Percentiles rank a stretch among this genome's conserved stretches.
phyloP scores from a whole-genome alignment of 2,113 vertebrate genomes.

The Thinocorus orbignyianus region DNA sequence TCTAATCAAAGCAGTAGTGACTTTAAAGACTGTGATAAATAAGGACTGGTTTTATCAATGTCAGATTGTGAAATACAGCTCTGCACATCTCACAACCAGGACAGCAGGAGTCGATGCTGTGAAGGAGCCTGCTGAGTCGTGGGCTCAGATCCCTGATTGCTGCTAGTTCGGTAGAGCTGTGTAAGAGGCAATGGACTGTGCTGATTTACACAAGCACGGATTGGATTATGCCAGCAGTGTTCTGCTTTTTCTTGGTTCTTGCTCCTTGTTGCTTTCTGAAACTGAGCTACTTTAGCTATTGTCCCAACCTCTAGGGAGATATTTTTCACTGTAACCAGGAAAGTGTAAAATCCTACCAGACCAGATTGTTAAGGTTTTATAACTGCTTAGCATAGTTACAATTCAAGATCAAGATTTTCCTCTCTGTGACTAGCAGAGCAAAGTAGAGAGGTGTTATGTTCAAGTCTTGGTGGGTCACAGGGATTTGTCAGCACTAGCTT shows the following conservation, averaged over 20 bases:
- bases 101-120: neutral
- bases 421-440: neutral
- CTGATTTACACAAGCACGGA: neutral
- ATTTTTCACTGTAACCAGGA: neutral
- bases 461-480: neutral
- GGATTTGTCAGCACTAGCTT: neutral
- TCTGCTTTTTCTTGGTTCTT: neutral
- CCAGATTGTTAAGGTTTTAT: neutral
- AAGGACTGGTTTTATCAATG: neutral
- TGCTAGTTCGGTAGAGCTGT: neutral
- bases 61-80: neutral
- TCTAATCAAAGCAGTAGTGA: neutral
- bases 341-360: neutral
- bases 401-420: neutral
- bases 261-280: neutral
- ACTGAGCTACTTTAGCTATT: neutral
- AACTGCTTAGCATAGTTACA: neutral
- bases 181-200: neutral
- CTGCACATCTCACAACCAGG: neutral
- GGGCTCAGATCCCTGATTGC: neutral
- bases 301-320: neutral
- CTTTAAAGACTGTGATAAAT: neutral
- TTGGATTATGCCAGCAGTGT: neutral
- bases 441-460: neutral
- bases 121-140: neutral